Evolutionary conservation across 2,797 vertebrate genomes (phyloP).

Genomic region (Pitangus sulphuratus): DNA sequence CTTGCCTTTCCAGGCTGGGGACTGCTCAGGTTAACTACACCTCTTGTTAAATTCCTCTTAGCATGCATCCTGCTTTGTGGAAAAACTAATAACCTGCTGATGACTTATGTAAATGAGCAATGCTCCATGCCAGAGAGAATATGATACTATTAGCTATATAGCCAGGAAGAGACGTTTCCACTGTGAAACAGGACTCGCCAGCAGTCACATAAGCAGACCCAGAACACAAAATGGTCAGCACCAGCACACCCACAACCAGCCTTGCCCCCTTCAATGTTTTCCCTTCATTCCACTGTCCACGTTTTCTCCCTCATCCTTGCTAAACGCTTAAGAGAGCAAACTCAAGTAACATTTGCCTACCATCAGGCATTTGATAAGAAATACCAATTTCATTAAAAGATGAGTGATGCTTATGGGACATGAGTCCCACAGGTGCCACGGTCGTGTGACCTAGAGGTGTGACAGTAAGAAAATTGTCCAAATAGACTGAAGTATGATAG

Average conservation of each 20-base stretch:
- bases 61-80: not conserved
- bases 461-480: not conserved
- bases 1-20: not conserved
- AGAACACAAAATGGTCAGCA: not conserved
- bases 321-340: not conserved
- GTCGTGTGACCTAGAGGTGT: not conserved
- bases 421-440: not conserved
- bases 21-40: not conserved
- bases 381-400: not conserved
- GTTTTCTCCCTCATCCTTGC: not conserved
- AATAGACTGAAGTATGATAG: not conserved
- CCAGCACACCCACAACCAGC: not conserved
- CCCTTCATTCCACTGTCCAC: not conserved
- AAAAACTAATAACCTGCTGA: not conserved
- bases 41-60: not conserved
- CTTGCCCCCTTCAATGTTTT: not conserved
- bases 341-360: not conserved
- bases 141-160: not conserved
- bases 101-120: not conserved
- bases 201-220: not conserved
- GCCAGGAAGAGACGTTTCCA: not conserved
- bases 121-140: not conserved
- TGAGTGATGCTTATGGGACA: not conserved
- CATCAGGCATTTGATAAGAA: not conserved
- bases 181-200: not conserved